These are phyloP conservation scores for Ptychadena robeensis DNA, from an alignment of 2,797 vertebrate genomes.

Conservation along the genomic window DNA sequence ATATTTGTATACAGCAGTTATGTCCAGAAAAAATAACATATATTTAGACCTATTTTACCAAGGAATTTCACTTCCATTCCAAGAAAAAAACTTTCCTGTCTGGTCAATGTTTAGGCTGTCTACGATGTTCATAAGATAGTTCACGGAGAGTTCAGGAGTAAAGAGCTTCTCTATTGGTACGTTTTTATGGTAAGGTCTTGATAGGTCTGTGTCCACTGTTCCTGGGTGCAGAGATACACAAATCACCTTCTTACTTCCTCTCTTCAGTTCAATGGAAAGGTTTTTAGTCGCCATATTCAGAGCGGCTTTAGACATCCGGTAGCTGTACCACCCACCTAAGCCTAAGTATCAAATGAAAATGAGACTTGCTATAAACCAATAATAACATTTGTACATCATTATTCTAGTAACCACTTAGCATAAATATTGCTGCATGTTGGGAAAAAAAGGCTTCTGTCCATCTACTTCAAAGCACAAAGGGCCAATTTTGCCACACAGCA, in stretches of 20 bases:
- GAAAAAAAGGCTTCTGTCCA: too few species aligned
- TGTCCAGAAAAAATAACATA: neutral
- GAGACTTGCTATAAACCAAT: neutral
- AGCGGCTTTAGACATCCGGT: conserved; percentile 76
- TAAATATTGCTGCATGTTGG: too few species aligned
- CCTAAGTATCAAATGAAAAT: conserved; percentile 51
- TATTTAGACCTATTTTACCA: conserved; percentile 67
- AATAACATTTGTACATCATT: neutral
- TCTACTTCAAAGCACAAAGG: too few species aligned
- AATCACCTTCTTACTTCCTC: conserved; percentile 72
- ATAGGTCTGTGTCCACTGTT: conserved; percentile 75
- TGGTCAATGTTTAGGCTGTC: conserved; percentile 68
- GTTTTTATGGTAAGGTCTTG: conserved; percentile 73
- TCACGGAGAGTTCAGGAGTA: conserved; percentile 70
- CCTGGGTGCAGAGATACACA: conserved; percentile 76
- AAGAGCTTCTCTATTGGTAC: conserved; percentile 73
- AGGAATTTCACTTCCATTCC: conserved; percentile 67
- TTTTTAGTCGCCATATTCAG: conserved; percentile 79
- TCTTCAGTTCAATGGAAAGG: conserved; percentile 74
- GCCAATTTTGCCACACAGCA: too few species aligned
- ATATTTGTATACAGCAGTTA: neutral
- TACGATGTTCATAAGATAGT: conserved; percentile 71
- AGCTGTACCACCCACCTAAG: conserved; percentile 77
- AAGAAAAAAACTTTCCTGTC: conserved; percentile 74
- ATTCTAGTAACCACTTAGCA: too few species aligned